Evolutionary conservation across 1,140 invertebrate species (phyloP).

Genomic region (Ceratosolen fusciceps): DNA sequence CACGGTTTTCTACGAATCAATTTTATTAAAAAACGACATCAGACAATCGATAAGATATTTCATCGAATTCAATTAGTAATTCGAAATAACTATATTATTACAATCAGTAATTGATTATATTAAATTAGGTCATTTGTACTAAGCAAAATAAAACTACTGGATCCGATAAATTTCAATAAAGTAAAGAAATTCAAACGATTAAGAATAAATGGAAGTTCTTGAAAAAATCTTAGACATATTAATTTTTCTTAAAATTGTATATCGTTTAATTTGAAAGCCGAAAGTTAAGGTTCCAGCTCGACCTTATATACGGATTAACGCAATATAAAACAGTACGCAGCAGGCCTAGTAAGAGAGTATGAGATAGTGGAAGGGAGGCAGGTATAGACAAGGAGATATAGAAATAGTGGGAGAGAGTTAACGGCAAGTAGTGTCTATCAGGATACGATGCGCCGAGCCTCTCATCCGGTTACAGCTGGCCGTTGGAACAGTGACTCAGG

Average conservation of each 20-base stretch:
- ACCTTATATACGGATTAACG: neutral
- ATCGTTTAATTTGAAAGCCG: neutral
- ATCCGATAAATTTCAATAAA: no score
- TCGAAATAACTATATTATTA: no score
- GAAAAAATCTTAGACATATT: neutral
- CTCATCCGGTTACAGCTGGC: neutral
- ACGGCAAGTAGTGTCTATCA: slow-evolving; percentile 43
- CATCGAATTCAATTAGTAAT: no score
- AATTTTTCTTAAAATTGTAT: neutral
- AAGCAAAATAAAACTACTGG: no score
- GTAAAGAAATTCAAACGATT: no score
- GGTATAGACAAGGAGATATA: no score
- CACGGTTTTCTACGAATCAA: neutral
- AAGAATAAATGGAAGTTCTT: no score
- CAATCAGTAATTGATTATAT: no score
- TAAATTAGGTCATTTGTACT: no score
- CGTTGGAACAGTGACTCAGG: neutral
- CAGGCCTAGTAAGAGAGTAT: neutral
- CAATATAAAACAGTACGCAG: neutral
- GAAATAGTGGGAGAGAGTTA: neutral
- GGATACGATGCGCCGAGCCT: slow-evolving; percentile 7
- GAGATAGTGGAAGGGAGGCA: no score
- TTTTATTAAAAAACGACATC: no score
- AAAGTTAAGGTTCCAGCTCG: neutral
- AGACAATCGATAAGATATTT: no score